A percentile compares a stretch with the other conserved stretches of the same genome.
phyloP scores from a whole-genome alignment of 2,797 vertebrate species.

The Sebastes matsubarae region DNA sequence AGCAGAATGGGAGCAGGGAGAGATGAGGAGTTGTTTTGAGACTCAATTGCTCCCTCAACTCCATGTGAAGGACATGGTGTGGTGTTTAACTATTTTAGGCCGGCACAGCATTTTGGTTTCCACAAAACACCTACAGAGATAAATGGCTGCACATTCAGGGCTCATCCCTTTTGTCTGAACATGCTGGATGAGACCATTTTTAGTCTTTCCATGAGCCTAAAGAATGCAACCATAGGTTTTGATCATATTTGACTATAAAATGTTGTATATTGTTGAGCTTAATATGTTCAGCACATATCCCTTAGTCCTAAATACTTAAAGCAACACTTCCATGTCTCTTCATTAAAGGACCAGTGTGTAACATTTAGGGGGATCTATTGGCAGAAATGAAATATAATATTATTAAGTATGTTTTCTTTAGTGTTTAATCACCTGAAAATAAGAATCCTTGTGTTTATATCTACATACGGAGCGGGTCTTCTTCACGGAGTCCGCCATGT shows the following conservation, averaged over 20 bases:
- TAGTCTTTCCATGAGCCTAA: neutral
- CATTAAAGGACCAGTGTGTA: neutral
- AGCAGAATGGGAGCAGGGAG: neutral
- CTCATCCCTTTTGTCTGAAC: neutral
- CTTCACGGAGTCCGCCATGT: too few relatives aligned
- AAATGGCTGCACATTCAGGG: constrained; percentile 8
- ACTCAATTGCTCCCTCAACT: neutral
- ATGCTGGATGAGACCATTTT: neutral
- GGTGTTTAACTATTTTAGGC: neutral
- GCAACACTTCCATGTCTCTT: neutral
- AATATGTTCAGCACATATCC: neutral
- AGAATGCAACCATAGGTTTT: neutral
- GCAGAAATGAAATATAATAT: too few relatives aligned
- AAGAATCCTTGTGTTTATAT: too few relatives aligned
- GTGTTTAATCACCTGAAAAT: too few relatives aligned
- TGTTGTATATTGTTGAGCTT: neutral
- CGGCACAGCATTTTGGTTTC: neutral
- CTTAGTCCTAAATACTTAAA: neutral
- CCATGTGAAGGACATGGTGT: neutral
- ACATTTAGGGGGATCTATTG: too few relatives aligned
- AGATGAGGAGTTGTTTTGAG: neutral
- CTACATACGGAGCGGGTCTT: too few relatives aligned
- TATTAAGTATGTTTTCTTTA: too few relatives aligned
- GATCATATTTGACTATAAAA: neutral
- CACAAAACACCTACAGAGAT: constrained; percentile 2